phyloP scores from a whole-genome alignment of 2,888 invertebrate genomes.

The Hirtodrosophila histrioides region DNA sequence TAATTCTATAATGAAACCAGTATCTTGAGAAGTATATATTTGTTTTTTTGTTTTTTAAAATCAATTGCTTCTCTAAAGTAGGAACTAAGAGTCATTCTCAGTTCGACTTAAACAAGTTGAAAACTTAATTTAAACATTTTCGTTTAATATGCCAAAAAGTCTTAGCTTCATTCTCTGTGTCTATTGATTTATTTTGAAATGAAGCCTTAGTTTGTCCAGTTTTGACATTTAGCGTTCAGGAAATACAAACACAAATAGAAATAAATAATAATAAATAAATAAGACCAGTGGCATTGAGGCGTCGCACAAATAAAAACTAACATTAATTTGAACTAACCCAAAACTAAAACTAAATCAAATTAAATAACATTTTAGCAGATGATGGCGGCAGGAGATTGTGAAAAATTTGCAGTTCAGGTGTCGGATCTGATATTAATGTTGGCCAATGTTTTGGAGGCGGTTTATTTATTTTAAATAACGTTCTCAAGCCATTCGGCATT shows the following conservation, averaged over 20 bases:
- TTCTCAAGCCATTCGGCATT: slow-evolving; percentile 13
- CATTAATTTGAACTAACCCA: slow-evolving; percentile 57
- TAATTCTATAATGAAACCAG: too few species aligned
- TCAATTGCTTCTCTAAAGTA: not conserved
- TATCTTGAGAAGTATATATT: too few species aligned
- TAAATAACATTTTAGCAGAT: slow-evolving; percentile 47
- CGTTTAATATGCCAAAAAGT: slow-evolving; percentile 4
- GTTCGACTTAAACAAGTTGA: slow-evolving; percentile 14
- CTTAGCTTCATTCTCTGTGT: slow-evolving; percentile 18
- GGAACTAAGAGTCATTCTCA: slow-evolving; percentile 5
- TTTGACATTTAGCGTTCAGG: slow-evolving; percentile 45
- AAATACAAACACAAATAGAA: slow-evolving; percentile 46
- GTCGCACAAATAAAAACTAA: slow-evolving; percentile 53
- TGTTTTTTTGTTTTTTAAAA: not conserved
- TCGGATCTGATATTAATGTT: slow-evolving; percentile 52
- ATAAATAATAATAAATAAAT: slow-evolving; percentile 29
- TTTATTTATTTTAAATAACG: slow-evolving; percentile 10
- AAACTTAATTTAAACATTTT: slow-evolving; percentile 22
- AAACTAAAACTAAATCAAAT: slow-evolving; percentile 46
- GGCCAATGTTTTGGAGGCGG: slow-evolving; percentile 16
- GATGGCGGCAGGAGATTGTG: slow-evolving; percentile 41
- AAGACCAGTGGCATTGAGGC: slow-evolving; percentile 73
- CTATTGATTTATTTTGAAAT: slow-evolving; percentile 54
- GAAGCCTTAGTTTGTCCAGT: slow-evolving; percentile 44
- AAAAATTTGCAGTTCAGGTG: slow-evolving; percentile 46